Percentiles rank a stretch among this genome's conserved stretches.
These are phyloP conservation scores for Scaptomyza graminum DNA, from an alignment of 1,140 invertebrate species.

Conservation along the genomic window DNA sequence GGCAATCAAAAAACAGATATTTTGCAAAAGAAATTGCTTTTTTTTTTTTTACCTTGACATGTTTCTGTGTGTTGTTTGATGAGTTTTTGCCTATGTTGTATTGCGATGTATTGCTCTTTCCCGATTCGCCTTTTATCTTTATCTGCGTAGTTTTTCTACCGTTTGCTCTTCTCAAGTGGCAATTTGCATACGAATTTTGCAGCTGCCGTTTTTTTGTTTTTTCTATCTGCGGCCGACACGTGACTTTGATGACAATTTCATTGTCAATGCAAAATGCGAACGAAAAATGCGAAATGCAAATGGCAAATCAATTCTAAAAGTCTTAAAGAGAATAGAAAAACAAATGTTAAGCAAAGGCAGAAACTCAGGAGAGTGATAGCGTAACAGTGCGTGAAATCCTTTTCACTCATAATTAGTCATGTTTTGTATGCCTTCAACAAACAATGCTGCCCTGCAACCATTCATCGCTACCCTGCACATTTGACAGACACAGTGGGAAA, in stretches of 20 bases:
- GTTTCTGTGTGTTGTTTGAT: constrained; percentile 28
- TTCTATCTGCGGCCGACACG: constrained; percentile 58
- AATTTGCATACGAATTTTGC: constrained; percentile 70
- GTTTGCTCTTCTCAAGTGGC: constrained; percentile 36
- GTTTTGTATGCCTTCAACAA: constrained; percentile 33
- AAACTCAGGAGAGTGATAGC: background rate
- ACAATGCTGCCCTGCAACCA: background rate
- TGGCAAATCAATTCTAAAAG: constrained; percentile 53
- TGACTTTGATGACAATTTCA: constrained; percentile 80
- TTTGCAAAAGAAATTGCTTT: constrained; percentile 46
- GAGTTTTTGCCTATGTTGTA: constrained; percentile 2
- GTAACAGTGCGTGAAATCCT: constrained; percentile 4
- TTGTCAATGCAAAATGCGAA: constrained; percentile 73
- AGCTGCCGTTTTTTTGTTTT: constrained; percentile 14
- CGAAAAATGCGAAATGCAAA: constrained; percentile 41
- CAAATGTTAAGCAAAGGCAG: background rate
- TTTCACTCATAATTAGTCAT: constrained; percentile 48
- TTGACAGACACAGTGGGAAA: constrained; percentile 16
- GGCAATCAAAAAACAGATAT: constrained; percentile 70
- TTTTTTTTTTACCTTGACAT: constrained; percentile 53
- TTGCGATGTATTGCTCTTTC: background rate
- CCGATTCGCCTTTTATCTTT: constrained; percentile 4
- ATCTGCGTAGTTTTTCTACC: constrained; percentile 15
- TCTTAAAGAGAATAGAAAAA: constrained; percentile 1
- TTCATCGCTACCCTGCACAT: background rate